Percentiles rank a stretch among this genome's conserved stretches.
Conservation (phyloP, 2,113 vertebrate genomes). For the Psophia crepitans region DNA sequence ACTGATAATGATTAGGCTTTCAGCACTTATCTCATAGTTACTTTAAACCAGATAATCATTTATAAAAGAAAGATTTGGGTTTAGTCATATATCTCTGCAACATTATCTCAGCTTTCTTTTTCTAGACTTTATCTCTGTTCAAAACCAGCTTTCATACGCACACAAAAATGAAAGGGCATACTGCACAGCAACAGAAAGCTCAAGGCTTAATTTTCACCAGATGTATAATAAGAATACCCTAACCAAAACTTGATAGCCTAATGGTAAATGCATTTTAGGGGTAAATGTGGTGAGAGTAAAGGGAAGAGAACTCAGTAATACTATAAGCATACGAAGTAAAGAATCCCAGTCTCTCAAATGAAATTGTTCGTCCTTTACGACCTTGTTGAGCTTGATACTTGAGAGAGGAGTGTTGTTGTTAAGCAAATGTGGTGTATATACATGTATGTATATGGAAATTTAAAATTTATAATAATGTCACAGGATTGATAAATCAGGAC, state of each 20-base stretch:
- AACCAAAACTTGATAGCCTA: background rate
- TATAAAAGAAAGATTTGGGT: constrained; percentile 36
- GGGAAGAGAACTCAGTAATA: background rate
- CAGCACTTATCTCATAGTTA: constrained; percentile 50
- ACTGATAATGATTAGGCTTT: constrained; percentile 29
- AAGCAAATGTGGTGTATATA: background rate
- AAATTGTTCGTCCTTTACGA: background rate
- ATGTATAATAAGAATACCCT: background rate
- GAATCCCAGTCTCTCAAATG: background rate
- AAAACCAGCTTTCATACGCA: background rate
- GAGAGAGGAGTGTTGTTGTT: background rate
- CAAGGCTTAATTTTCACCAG: constrained; percentile 12
- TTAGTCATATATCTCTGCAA: constrained; percentile 27
- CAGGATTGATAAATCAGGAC: background rate
- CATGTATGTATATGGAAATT: rapidly evolving
- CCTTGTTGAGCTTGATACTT: background rate
- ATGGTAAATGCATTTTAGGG: background rate
- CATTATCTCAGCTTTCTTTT: constrained; percentile 28
- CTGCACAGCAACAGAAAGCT: background rate
- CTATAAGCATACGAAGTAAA: background rate
- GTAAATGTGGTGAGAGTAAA: background rate
- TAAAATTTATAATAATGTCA: background rate
- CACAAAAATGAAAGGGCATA: background rate
- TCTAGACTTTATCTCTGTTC: constrained; percentile 19
- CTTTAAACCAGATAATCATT: constrained; percentile 49